Base-by-base conservation (phyloP, 2,888 invertebrate species). In the Adelognathus sp. region DNA sequence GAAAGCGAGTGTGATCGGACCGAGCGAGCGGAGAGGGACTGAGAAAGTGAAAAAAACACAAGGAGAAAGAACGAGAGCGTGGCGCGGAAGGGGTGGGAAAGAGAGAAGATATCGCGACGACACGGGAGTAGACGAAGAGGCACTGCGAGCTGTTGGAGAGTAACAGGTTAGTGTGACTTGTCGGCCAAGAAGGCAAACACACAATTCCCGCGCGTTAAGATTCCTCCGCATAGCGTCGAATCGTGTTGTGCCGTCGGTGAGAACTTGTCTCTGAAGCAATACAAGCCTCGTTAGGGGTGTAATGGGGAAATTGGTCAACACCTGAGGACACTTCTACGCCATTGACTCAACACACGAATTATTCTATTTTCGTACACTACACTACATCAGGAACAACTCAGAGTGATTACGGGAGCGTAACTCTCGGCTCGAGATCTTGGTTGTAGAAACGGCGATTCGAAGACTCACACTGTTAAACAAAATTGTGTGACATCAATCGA, bases 91-190 rank as follows among this genome's bases (percentile, higher is more conserved):
- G 36, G 50, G 39, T 18, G 33, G 39, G 46, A 39, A 24, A 50
- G 3, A 60, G 44, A 24, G 36, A 11, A 16, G 29, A 29, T 36
- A 36, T 9, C n/a, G n/a, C n/a, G n/a, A n/a, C n/a, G n/a, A n/a
- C n/a, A n/a, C n/a, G 36, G 21, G 16, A 7, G 31, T 18, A 33
- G 33, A 56, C 4, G 18, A 27, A 39, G 14, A 36, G 61, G 44
- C 27, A 36, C 36, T 33, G 52, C 52, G 44, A 44, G 52, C 36
- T 33, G 52, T 66, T 24, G n/a, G n/a, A 27, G 77, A 67, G 78
- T 78, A 78, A 78, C 78, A 78, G 78, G 78, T 78, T 78, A 78
- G 78, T 78, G 74, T 52, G 66, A 74, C 70, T 44, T 58, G 31
- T 73, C 44, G 60, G 39, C 52, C n/a, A n/a, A 54, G 41, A 33